A percentile compares a stretch with the other conserved stretches of the same genome.
These are phyloP conservation scores for Chymomyza amoena DNA, from an alignment of 2,888 invertebrate species.

Conservation along the genomic window DNA sequence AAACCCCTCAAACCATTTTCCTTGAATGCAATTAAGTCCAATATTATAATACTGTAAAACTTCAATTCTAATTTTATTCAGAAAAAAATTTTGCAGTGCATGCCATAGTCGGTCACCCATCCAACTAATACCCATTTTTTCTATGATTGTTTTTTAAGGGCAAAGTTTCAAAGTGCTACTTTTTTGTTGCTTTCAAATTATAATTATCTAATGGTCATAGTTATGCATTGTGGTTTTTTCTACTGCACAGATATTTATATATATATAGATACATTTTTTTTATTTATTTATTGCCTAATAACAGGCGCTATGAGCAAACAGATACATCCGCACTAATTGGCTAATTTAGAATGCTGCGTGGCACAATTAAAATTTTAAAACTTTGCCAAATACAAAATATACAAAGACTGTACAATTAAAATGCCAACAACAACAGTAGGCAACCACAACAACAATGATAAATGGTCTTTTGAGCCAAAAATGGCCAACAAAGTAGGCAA, in stretches of 20 bases:
- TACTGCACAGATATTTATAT: neutral
- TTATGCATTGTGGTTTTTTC: neutral
- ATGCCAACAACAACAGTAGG: neutral
- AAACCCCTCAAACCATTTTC: too few species aligned
- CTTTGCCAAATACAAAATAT: slow-evolving; percentile 9
- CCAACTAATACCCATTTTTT: too few species aligned
- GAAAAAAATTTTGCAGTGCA: too few species aligned
- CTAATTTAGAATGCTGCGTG: slow-evolving; percentile 38
- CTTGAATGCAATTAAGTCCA: too few species aligned
- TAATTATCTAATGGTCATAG: slow-evolving; percentile 35
- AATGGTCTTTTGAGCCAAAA: neutral
- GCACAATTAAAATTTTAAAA: slow-evolving; percentile 33
- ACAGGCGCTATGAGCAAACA: slow-evolving; percentile 15
- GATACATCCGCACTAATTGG: slow-evolving; percentile 36
- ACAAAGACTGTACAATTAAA: neutral
- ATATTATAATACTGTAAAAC: too few species aligned
- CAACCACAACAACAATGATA: neutral
- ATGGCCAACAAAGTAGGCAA: neutral
- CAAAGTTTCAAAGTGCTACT: too few species aligned
- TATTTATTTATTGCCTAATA: slow-evolving; percentile 37
- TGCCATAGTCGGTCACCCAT: too few species aligned
- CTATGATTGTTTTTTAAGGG: neutral
- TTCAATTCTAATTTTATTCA: too few species aligned
- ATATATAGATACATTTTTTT: neutral
- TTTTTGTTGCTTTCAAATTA: slow-evolving; percentile 6